Evolutionary conservation across 2,797 vertebrate species (phyloP).

Genomic region (Argyrosomus regius): DNA sequence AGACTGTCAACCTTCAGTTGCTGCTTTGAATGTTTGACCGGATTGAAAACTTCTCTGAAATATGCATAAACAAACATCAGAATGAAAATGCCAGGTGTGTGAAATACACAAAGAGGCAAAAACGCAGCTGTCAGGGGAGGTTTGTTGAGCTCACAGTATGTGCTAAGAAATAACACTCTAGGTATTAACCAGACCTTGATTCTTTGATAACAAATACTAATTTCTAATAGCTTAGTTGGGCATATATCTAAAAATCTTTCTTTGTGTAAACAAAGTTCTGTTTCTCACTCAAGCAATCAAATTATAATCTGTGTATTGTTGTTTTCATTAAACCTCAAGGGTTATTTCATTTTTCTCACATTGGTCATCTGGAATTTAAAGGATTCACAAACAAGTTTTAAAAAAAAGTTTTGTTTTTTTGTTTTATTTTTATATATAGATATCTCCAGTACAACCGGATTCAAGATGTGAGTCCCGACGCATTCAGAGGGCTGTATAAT

Average conservation of each 20-base stretch:
- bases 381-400: background rate
- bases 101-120: constrained; percentile 9
- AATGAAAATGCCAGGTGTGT: background rate
- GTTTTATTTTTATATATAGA: constrained; percentile 68
- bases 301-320: background rate
- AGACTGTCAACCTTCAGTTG: background rate
- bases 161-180: background rate
- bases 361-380: background rate
- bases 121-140: background rate
- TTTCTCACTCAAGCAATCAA: background rate
- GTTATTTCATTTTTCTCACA: background rate
- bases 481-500: constrained; percentile 93
- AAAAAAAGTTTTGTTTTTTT: constrained; percentile 3
- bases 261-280: background rate
- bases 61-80: constrained; percentile 13
- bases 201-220: background rate
- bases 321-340: background rate
- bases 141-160: background rate
- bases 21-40: background rate
- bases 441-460: constrained; percentile 95
- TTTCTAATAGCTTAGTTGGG: background rate
- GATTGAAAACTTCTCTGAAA: constrained; percentile 31
- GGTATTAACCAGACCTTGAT: background rate
- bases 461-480: constrained; percentile 85
- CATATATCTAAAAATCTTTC: background rate